Conservation (phyloP, 2,888 invertebrate genomes). For the Xanthia togata region DNA sequence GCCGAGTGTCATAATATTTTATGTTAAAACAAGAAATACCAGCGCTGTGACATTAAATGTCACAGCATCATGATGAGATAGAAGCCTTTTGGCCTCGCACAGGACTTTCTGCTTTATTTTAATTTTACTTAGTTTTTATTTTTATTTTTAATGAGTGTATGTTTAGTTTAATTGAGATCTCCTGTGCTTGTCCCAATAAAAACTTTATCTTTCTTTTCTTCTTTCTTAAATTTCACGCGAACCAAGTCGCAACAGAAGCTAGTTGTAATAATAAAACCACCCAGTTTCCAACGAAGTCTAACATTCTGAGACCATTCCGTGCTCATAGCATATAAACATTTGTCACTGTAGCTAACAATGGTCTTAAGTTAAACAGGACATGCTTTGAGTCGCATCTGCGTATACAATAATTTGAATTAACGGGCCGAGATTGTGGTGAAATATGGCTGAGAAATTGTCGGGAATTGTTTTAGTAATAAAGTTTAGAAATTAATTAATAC, state of each 20-base stretch:
- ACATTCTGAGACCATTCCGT: slow-evolving; percentile 62
- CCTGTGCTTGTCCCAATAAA: no score
- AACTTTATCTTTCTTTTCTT: no score
- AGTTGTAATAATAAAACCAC: slow-evolving; percentile 6
- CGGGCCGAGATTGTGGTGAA: slow-evolving; percentile 35
- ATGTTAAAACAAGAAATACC: neutral
- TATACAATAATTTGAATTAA: slow-evolving; percentile 53
- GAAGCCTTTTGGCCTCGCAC: no score
- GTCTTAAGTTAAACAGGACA: slow-evolving; percentile 65
- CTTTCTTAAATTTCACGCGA: no score
- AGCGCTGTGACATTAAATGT: no score
- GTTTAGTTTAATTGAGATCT: no score
- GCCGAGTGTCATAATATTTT: neutral
- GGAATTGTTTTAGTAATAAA: neutral
- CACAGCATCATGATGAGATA: no score
- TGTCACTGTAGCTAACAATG: slow-evolving; percentile 70
- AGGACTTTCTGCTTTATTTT: no score
- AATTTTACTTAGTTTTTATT: no score
- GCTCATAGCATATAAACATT: slow-evolving; percentile 71
- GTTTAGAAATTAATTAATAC: neutral
- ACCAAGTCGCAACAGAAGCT: neutral
- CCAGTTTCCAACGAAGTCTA: slow-evolving; percentile 7
- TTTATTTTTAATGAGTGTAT: no score
- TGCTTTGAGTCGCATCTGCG: slow-evolving; percentile 54
- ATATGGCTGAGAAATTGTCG: slow-evolving; percentile 17